Evolutionary conservation across 1,140 invertebrate genomes (phyloP), one percentile per base, ranked within the genome.

Genomic region (Drosophila lini): DNA sequence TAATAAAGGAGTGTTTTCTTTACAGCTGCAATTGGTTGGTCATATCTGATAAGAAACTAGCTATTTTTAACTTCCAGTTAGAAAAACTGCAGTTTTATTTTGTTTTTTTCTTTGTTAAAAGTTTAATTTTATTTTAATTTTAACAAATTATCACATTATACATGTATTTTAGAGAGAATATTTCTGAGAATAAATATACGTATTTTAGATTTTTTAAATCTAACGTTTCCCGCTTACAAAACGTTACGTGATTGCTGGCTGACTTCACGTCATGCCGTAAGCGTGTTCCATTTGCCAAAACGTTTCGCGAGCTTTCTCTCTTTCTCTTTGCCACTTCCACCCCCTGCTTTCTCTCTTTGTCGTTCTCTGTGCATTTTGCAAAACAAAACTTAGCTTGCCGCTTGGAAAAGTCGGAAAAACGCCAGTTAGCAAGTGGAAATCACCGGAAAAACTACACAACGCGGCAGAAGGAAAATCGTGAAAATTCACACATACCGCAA

Each of bases 401-500:
- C 55, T 88, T 89, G 84, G 84, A 88, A 88, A 88, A 89, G 73
- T 89, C 84, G 62, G 63, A 55, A 69, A 89, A 80, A 80, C 68
- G 74, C 71, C 84, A 88, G 80, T 84, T 84, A 80, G 84, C 61
- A 89, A 88, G 84, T 88, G 84, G 80, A 89, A 89, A 89, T 84
- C 84, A 81, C 84, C 84, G 84, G 84, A 88, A 88, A 88, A 88
- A 89, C 84, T 89, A 80, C 84, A 76, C 45, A 84, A 62, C 84
- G 83, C 83, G 83, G 83, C 63, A 74, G 44, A 69, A 50, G 53
- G 55, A 44, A 71, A 74, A 78, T 32, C 63, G 57, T 69, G 65
- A 68, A 84, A 76, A 64, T 31, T 45, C 38, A 19, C 13, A 62
- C 32, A 74, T 45, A 58, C 56, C 68, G 57, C 70, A 71, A 58